Evolutionary conservation across 1,140 invertebrate species (phyloP).

Genomic region (Triops cancriformis): DNA sequence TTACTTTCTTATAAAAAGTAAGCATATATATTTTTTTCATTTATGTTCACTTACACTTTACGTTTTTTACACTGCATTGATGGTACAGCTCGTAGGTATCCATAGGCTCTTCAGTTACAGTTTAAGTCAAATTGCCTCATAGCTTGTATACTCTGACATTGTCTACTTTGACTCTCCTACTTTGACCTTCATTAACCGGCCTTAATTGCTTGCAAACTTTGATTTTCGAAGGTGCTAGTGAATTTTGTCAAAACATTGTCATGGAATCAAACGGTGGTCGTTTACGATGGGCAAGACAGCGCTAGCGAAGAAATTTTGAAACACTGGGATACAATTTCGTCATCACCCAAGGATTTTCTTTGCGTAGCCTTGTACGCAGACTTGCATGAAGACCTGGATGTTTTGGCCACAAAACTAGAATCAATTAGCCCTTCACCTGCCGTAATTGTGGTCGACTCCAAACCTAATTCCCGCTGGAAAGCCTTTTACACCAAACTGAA

Average conservation of each 20-base stretch:
- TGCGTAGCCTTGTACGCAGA: conserved; percentile 28
- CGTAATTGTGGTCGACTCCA: conserved; percentile 29
- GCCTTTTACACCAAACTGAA: neutral
- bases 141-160: no score
- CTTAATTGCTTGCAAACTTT: no score
- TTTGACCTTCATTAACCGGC: no score
- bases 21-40: no score
- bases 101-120: no score
- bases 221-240: conserved; percentile 35
- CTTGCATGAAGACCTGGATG: conserved; percentile 28
- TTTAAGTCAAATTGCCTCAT: no score
- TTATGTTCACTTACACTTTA: no score
- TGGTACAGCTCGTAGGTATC: no score
- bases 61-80: no score
- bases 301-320: conserved; percentile 35
- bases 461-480: neutral
- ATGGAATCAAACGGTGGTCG: conserved; percentile 38
- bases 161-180: no score
- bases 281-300: conserved; percentile 34
- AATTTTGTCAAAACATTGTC: conserved; percentile 34
- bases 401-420: conserved; percentile 34
- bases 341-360: conserved; percentile 30
- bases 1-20: no score
- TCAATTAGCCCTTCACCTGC: conserved; percentile 30
- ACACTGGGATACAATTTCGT: conserved; percentile 32